Evolutionary conservation across 2,797 vertebrate species (phyloP), one percentile per base, ranked within the genome.

Genomic region (Amazona finschi): DNA sequence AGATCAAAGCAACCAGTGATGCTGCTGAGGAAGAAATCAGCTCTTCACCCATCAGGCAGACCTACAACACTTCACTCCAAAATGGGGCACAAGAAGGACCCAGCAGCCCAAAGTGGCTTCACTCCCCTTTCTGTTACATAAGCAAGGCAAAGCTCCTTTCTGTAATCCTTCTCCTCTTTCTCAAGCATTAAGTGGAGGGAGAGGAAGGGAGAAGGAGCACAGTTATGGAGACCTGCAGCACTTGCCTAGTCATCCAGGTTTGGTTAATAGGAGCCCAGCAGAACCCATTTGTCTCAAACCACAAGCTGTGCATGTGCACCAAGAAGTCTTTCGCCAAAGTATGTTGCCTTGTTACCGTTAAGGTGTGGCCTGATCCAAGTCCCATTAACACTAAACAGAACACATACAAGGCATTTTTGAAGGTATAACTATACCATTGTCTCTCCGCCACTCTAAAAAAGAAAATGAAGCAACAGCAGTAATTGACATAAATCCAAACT

Each of bases 401-500:
- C 4, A 20, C 38, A 53, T 27, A 31, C 5, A 44, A 76, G 22
- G 55, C 33, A 14, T 36, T 87, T 90, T 52, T 66, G 52, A 74
- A 66, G 25, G 18, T 71, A 8, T 73, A 82, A 77, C 14, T 72
- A 27, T 46, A 38, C 53, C 12, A 74, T 74, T 64, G 55, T 70
- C n/a, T 69, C n/a, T 84, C 28, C 6, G 52, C 15, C 38, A 70
- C 31, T 47, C 81, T 84, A 39, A 76, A 87, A 71, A 60, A 61
- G 9, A 85, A 95, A 91, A 57, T 38, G 18, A 91, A 79, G 25
- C 36, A 79, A 89, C 4, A 50, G n/a, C 25, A 78, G 15, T 89
- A 87, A 81, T 4, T 74, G 70, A 76, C 38, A 93, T 64, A 91
- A 94, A 95, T 78, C 43, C 62, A 90, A 83, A 41, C 79, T 83